Conservation (phyloP, 2,888 invertebrate species). For the Trissonchulus sp. region DNA sequence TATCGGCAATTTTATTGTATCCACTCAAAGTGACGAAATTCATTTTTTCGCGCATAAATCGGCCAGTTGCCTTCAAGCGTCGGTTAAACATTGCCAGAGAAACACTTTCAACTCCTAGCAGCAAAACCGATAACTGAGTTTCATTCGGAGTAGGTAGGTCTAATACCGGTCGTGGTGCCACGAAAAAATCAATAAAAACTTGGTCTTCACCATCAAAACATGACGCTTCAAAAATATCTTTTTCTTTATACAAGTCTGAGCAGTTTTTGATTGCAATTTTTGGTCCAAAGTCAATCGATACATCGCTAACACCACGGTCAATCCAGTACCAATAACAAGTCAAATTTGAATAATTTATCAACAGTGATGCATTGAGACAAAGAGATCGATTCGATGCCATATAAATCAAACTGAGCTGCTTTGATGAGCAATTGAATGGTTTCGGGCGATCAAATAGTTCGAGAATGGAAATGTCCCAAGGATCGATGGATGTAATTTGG, state of each 20-base stretch:
- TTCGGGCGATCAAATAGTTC: too few relatives aligned
- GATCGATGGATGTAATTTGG: too few relatives aligned
- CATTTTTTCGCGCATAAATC: not conserved
- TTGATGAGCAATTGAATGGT: too few relatives aligned
- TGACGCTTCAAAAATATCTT: too few relatives aligned
- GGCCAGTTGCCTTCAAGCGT: not conserved
- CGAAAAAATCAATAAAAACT: too few relatives aligned
- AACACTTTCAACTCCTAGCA: not conserved
- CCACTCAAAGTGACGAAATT: not conserved
- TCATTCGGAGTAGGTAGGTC: not conserved
- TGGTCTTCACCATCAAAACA: too few relatives aligned
- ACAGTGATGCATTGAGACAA: not conserved
- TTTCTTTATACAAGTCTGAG: too few relatives aligned
- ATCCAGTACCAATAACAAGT: not conserved
- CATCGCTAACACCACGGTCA: not conserved
- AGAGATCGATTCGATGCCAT: not conserved
- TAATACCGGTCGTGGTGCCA: too few relatives aligned
- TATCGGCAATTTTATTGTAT: conserved; percentile 4
- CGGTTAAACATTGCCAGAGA: not conserved
- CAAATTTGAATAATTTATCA: not conserved
- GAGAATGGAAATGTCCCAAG: too few relatives aligned
- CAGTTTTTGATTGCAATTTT: too few relatives aligned
- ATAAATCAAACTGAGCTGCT: too few relatives aligned
- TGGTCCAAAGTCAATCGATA: not conserved
- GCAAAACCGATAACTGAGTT: not conserved